phyloP scores from a whole-genome alignment of 2,888 invertebrate species.

The Andrena minutula region DNA sequence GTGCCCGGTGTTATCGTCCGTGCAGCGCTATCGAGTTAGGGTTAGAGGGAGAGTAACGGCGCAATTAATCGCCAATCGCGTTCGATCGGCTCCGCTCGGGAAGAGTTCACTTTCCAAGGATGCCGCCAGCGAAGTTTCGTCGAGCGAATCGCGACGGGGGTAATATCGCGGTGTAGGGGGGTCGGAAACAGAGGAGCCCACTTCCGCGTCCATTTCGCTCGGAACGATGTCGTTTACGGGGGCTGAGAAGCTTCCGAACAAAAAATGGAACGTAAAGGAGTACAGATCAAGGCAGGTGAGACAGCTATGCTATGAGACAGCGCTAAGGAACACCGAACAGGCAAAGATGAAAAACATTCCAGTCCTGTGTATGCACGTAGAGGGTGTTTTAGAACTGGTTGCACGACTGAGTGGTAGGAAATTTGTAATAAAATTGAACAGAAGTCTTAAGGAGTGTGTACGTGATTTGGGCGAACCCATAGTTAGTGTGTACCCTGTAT shows the following conservation, averaged over 20 bases:
- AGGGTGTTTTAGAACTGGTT: not conserved
- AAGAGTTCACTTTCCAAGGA: not conserved
- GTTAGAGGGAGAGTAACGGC: conserved; percentile 17
- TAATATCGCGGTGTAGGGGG: not conserved
- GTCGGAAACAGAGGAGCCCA: not conserved
- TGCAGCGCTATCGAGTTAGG: conserved; percentile 34
- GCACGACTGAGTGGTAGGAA: not conserved
- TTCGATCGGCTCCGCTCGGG: conserved; percentile 31
- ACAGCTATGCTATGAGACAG: conserved; percentile 75
- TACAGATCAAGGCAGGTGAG: conserved; percentile 76
- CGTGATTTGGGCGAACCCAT: too few relatives aligned
- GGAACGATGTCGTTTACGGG: not conserved
- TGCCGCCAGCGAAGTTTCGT: not conserved
- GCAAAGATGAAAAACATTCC: conserved; percentile 75
- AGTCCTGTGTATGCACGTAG: conserved; percentile 33
- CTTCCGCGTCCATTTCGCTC: not conserved
- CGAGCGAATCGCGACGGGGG: not conserved
- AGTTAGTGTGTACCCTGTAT: too few relatives aligned
- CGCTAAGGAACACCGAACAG: conserved; percentile 77
- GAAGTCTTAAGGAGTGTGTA: not conserved
- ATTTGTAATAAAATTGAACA: not conserved
- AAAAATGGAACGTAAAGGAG: conserved; percentile 56
- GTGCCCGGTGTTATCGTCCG: conserved; percentile 28
- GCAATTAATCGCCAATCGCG: conserved; percentile 51
- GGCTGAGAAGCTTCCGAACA: not conserved